Evolutionary conservation across 2,797 vertebrate genomes (phyloP), one percentile per base, ranked within the genome.

Genomic region (Philypnodon macrostomus): DNA sequence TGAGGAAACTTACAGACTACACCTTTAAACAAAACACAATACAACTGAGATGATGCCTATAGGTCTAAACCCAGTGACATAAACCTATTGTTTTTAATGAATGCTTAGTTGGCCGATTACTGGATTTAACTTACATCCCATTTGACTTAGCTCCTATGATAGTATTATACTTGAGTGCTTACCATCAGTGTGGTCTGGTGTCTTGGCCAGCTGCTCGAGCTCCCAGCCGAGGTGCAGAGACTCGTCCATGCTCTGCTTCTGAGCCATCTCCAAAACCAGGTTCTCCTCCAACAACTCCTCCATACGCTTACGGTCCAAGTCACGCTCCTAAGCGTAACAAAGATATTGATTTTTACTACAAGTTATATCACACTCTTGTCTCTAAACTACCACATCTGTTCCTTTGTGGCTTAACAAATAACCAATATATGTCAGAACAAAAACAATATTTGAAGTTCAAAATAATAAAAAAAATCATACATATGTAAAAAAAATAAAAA

Each of bases 241-340:
- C 73, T 99, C 96, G 37, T 98, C 95, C 96, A 98, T 98, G 69
- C 96, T 99, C 80, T 97, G 96, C 55, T 98, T 99, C 87, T 99
- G 96, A 51, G 95, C 95, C 94, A 99, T 94, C 88, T 97, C 96
- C 7, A 99, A 83, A 27, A 92, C 90, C 77, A 98, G 92, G 63
- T 99, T 99, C 90, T 98, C 96, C 85, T 98, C 96, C 89, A 97
- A 70, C 51, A 99, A 87, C 76, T 98, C 96, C 68, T 99, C 95
- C 73, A 99, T 92, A 16, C 93, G 94, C 73, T 95, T 98, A 57
- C 95, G 91, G 70, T 97, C 96, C 85, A 95, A 82, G 78, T 98
- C 96, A 34, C 91, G 89, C 71, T 98, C 95, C 96, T 99, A 34
- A 5, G 73, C 26, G 35, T 11, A 14, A 42, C n/a, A 41, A 33